A percentile compares a stretch with the other conserved stretches of the same genome.
Evolutionary conservation across 2,113 vertebrate genomes (phyloP).

Genomic region (Pao palembangensis): DNA sequence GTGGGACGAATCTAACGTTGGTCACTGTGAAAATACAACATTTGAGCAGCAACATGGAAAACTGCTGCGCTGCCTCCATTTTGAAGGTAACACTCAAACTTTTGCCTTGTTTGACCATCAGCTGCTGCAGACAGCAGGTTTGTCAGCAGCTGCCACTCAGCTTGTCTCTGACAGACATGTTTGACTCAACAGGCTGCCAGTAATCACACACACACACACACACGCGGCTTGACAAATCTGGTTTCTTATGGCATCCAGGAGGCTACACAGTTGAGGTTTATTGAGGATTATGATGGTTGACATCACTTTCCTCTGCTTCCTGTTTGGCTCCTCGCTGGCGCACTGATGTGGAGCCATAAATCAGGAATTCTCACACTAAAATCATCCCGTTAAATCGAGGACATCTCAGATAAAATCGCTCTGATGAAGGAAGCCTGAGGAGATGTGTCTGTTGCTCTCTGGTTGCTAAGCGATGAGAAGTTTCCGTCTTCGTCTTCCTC

Average conservation of each 20-base stretch:
- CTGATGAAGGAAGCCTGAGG: not conserved
- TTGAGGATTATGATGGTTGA: no score
- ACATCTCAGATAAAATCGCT: not conserved
- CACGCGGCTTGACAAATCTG: no score
- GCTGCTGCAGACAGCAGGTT: constrained; percentile 56
- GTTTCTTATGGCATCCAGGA: no score
- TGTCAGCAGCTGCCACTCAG: constrained; percentile 35
- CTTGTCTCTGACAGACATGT: constrained; percentile 36
- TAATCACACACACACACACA: constrained; percentile 13
- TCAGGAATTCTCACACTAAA: not conserved
- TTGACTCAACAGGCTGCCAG: constrained; percentile 39
- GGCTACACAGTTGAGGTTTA: no score
- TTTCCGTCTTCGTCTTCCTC: not conserved
- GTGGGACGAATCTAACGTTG: no score
- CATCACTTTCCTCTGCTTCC: not conserved
- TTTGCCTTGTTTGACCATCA: constrained; percentile 23
- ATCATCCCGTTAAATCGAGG: not conserved
- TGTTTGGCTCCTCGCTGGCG: no score
- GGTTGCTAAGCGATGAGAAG: not conserved
- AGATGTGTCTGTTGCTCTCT: not conserved
- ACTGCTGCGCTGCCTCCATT: no score
- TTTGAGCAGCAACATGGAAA: no score
- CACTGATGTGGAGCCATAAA: no score
- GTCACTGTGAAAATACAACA: no score
- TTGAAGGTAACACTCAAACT: no score